Evolutionary conservation across 2,113 vertebrate species (phyloP).

Genomic region (Poeciliopsis occidentalis): DNA sequence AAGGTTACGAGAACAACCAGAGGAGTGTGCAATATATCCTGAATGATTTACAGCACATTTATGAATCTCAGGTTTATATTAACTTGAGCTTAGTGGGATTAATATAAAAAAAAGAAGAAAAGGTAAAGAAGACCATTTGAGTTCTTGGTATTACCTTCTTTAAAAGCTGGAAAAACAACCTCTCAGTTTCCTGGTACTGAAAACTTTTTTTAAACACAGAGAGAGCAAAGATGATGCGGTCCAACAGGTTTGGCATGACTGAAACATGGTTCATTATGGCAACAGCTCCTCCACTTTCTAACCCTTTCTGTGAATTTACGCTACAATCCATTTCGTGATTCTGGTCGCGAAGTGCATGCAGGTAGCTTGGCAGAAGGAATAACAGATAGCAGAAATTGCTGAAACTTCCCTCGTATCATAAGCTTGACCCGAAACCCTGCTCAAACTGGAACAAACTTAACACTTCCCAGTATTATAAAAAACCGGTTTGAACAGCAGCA

Average conservation of each 20-base stretch:
- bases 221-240: background rate
- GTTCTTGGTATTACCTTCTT: background rate
- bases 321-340: no score
- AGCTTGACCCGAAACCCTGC: no score
- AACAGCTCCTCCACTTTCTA: no score
- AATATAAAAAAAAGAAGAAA: background rate
- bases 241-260: slow-evolving; percentile 4
- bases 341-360: no score
- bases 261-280: no score
- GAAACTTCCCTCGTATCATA: no score
- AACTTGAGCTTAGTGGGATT: background rate
- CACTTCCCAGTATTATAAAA: slow-evolving; percentile 31
- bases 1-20: background rate
- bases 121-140: background rate
- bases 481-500: slow-evolving; percentile 42
- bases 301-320: no score
- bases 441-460: slow-evolving; percentile 4
- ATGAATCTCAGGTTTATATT: no score
- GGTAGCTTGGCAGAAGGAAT: no score
- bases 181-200: background rate
- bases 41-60: slow-evolving; percentile 18
- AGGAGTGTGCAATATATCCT: slow-evolving; percentile 1
- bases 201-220: background rate
- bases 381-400: no score
- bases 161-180: background rate